Percentiles rank a stretch among this genome's conserved stretches.
These are phyloP conservation scores for Apodemus agrarius DNA, from an alignment of 2,797 vertebrate genomes.

Conservation along the genomic window DNA sequence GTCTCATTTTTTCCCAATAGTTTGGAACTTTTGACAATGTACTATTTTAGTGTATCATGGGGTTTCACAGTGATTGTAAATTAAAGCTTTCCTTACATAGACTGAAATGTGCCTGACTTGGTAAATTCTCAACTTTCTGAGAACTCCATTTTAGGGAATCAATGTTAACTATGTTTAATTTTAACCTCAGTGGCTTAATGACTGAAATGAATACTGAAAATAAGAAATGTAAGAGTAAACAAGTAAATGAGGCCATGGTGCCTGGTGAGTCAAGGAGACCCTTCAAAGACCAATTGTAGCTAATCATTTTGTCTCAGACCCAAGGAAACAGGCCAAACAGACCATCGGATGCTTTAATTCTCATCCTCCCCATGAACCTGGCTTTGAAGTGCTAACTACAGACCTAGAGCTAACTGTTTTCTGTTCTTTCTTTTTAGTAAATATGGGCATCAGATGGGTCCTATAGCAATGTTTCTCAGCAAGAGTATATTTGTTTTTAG, in stretches of 20 bases:
- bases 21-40: slow-evolving; percentile 79
- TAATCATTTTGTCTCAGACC: slow-evolving; percentile 45
- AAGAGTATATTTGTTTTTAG: slow-evolving; percentile 49
- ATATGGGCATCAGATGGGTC: neutral
- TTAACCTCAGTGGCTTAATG: slow-evolving; percentile 22
- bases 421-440: slow-evolving; percentile 30
- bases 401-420: neutral
- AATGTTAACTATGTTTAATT: slow-evolving; percentile 2
- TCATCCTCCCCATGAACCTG: neutral
- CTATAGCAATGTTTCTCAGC: slow-evolving; percentile 5
- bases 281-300: neutral
- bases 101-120: slow-evolving; percentile 69
- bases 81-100: slow-evolving; percentile 77
- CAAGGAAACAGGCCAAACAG: neutral
- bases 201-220: slow-evolving; percentile 47
- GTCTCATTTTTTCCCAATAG: slow-evolving; percentile 75
- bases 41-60: slow-evolving; percentile 81
- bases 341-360: neutral
- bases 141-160: slow-evolving; percentile 69
- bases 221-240: slow-evolving; percentile 17
- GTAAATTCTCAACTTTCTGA: slow-evolving; percentile 68
- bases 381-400: neutral
- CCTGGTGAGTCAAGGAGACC: neutral
- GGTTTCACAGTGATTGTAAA: slow-evolving; percentile 82
- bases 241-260: neutral